A percentile compares a stretch with the other conserved stretches of the same genome.
Evolutionary conservation across 2,888 invertebrate genomes (phyloP).

Genomic region (Philereme vetulata): DNA sequence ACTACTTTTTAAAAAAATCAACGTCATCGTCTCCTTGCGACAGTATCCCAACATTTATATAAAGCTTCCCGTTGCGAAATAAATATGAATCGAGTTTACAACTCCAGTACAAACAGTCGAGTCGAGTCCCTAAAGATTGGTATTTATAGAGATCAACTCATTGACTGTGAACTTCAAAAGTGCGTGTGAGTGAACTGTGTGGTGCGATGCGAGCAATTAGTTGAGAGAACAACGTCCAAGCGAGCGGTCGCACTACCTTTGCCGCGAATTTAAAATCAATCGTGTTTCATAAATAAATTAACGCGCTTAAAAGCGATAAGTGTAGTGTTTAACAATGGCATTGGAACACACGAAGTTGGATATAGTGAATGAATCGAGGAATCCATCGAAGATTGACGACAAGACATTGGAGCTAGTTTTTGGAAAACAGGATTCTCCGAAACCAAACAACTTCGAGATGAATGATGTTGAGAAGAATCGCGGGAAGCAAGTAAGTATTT

Average conservation of each 20-base stretch:
- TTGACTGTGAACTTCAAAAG: not conserved
- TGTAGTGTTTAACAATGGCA: constrained; percentile 40
- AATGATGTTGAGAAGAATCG: constrained; percentile 49
- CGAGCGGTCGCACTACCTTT: not conserved
- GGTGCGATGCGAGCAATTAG: not conserved
- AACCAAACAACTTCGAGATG: constrained; percentile 27
- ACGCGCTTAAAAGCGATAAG: not conserved
- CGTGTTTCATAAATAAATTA: not conserved
- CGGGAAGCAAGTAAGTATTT: constrained; percentile 26
- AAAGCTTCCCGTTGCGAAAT: not conserved
- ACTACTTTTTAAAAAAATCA: no score
- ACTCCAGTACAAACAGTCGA: no score
- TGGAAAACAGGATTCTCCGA: constrained; percentile 53
- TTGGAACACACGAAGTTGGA: constrained; percentile 46
- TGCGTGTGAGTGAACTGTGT: not conserved
- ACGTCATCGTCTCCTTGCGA: not conserved
- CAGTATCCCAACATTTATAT: not conserved
- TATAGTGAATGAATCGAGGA: constrained; percentile 48
- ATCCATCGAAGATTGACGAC: constrained; percentile 43
- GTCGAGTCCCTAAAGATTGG: not conserved
- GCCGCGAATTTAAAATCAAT: not conserved
- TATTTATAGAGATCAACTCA: not conserved
- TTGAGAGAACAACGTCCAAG: constrained; percentile 2
- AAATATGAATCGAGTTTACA: no score
- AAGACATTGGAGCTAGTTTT: constrained; percentile 66